phyloP scores from a whole-genome alignment of 2,888 invertebrate genomes.

The Spialia ferax region DNA sequence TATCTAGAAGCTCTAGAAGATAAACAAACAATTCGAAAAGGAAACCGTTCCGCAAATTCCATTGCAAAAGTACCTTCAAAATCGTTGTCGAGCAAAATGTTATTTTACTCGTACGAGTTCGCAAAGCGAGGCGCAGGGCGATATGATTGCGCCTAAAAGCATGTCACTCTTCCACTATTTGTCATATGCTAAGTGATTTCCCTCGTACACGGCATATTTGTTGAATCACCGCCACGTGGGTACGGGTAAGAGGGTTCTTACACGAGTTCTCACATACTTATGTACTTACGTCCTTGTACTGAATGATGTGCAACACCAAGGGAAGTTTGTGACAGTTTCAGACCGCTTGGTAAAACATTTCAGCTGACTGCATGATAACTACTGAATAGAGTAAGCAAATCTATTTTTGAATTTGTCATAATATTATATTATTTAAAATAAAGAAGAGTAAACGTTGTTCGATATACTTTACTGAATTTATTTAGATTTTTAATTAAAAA shows the following conservation, averaged over 20 bases:
- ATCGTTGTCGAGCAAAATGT: conserved; percentile 3
- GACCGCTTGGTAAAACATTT: too few relatives aligned
- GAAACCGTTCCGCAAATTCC: background rate
- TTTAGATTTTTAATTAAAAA: too few relatives aligned
- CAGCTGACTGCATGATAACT: too few relatives aligned
- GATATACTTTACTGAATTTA: too few relatives aligned
- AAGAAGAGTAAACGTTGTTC: too few relatives aligned
- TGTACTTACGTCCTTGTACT: background rate
- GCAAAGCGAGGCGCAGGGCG: background rate
- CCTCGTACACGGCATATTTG: conserved; percentile 67
- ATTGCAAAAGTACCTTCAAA: background rate
- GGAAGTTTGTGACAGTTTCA: conserved; percentile 1
- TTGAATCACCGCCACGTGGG: conserved; percentile 66
- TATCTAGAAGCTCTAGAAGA: too few relatives aligned
- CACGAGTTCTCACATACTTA: conserved; percentile 2
- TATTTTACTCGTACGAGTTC: conserved; percentile 23
- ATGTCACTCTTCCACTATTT: conserved; percentile 80
- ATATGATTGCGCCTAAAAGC: conserved; percentile 63
- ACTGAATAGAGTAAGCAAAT: too few relatives aligned
- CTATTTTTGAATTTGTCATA: too few relatives aligned
- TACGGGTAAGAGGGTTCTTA: too few relatives aligned
- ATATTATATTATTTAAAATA: too few relatives aligned
- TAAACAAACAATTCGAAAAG: background rate
- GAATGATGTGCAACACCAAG: background rate
- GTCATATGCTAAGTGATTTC: conserved; percentile 84